phyloP scores from a whole-genome alignment of 2,797 vertebrate species.

The Hoplostethus atlanticus region DNA sequence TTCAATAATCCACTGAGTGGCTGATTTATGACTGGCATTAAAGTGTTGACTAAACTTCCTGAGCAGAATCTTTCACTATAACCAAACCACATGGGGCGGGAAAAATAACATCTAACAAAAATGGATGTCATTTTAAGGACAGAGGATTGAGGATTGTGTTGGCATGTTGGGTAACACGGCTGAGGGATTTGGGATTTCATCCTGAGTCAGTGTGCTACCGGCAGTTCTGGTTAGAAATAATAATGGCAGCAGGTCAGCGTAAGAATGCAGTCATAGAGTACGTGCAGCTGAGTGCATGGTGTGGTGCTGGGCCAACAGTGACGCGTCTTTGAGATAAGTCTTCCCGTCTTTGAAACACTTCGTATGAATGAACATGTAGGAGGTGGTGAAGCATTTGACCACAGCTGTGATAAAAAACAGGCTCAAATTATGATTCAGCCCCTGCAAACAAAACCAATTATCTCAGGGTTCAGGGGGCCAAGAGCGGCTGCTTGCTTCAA shows the following conservation, averaged over 20 bases:
- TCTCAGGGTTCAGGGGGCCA: slow-evolving; percentile 51
- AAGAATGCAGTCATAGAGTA: slow-evolving; percentile 43
- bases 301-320: slow-evolving; percentile 40
- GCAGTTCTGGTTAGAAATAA: slow-evolving; percentile 20
- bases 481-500: slow-evolving; percentile 60
- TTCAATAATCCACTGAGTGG: slow-evolving; percentile 77
- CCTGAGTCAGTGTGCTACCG: slow-evolving; percentile 1
- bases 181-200: slow-evolving; percentile 15
- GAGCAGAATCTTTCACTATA: slow-evolving; percentile 60
- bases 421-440: slow-evolving; percentile 46
- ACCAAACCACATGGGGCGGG: slow-evolving; percentile 32
- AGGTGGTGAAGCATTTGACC: slow-evolving; percentile 46
- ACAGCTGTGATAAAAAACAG: slow-evolving; percentile 50
- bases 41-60: slow-evolving; percentile 77
- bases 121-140: slow-evolving; percentile 22
- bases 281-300: slow-evolving; percentile 40
- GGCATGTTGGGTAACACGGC: slow-evolving; percentile 14
- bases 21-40: slow-evolving; percentile 83
- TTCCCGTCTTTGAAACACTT: slow-evolving; percentile 48
- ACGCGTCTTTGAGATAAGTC: slow-evolving; percentile 51
- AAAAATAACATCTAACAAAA: slow-evolving; percentile 30
- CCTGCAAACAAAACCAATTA: slow-evolving; percentile 69
- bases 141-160: slow-evolving; percentile 10
- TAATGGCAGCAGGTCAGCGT: slow-evolving; percentile 41
- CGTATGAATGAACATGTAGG: slow-evolving; percentile 39